Conservation (phyloP, 2,113 vertebrate genomes). For the Thunnus thynnus region DNA sequence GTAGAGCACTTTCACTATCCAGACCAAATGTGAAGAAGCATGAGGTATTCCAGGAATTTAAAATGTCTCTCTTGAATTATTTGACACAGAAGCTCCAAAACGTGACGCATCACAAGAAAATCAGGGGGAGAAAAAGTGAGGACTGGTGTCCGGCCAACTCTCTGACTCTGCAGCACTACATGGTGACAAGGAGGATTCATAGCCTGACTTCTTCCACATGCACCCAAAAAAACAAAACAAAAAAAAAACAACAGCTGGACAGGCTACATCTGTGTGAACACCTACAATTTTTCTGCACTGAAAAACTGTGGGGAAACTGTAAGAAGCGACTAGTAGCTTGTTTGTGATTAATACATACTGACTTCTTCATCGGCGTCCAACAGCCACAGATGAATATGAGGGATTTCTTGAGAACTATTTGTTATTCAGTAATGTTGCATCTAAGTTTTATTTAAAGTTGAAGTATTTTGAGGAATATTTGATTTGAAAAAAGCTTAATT, state of each 20-base stretch:
- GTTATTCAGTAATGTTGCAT: background rate
- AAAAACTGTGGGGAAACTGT: conserved; percentile 7
- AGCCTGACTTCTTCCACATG: conserved; percentile 29
- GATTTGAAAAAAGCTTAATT: background rate
- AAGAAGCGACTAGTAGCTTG: conserved; percentile 3
- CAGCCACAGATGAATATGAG: background rate
- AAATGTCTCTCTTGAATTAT: conserved; percentile 56
- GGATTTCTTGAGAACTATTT: background rate
- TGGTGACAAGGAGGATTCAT: background rate
- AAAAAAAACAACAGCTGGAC: conserved; percentile 27
- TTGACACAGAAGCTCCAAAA: conserved; percentile 68
- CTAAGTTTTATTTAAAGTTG: background rate
- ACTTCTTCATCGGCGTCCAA: background rate
- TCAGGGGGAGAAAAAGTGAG: background rate
- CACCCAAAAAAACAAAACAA: background rate
- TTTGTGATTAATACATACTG: background rate
- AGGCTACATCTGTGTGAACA: conserved; percentile 8
- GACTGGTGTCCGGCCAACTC: conserved; percentile 11
- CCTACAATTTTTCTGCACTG: background rate
- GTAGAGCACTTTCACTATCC: conserved; percentile 15
- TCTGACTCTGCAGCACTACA: conserved; percentile 24
- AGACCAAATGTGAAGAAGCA: conserved; percentile 44
- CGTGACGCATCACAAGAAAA: conserved; percentile 51
- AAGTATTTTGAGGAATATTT: background rate
- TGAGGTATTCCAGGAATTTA: conserved; percentile 72